Conservation (phyloP, 2,113 vertebrate genomes). For the Himantopus leucocephalus region DNA sequence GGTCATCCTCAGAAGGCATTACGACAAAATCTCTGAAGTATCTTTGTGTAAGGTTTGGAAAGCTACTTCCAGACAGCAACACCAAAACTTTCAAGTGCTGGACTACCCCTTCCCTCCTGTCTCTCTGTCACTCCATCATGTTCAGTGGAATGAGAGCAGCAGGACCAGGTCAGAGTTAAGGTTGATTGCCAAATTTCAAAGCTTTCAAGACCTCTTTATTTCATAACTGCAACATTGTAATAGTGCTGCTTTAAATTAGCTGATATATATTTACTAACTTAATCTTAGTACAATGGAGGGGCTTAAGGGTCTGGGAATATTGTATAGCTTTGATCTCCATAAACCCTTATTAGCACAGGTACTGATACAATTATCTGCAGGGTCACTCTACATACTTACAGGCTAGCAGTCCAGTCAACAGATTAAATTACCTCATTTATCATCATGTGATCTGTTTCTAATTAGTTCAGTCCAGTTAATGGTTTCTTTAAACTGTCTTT, state of each 20-base stretch:
- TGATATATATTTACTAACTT: conserved; percentile 27
- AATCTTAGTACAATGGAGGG: conserved; percentile 12
- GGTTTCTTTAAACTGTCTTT: conserved; percentile 42
- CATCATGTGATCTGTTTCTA: conserved; percentile 59
- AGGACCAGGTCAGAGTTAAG: background rate
- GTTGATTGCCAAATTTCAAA: conserved; percentile 48
- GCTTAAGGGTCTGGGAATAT: background rate
- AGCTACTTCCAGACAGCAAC: background rate
- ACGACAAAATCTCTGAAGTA: background rate
- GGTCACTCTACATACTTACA: conserved; percentile 10
- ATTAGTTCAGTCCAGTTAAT: conserved; percentile 44
- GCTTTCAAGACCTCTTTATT: conserved; percentile 25
- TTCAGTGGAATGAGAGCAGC: background rate
- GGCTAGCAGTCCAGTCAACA: conserved; percentile 26
- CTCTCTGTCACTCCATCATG: background rate
- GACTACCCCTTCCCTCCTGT: background rate
- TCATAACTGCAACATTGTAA: conserved; percentile 17
- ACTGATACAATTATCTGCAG: conserved; percentile 47
- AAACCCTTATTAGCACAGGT: conserved; percentile 57
- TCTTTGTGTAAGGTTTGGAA: background rate
- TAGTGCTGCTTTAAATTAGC: conserved; percentile 39
- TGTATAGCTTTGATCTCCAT: conserved; percentile 43
- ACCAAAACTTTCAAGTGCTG: background rate
- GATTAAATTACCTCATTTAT: conserved; percentile 55
- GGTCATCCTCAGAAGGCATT: background rate